phyloP scores from a whole-genome alignment of 2,888 invertebrate genomes.

The Allolobophora icterica region DNA sequence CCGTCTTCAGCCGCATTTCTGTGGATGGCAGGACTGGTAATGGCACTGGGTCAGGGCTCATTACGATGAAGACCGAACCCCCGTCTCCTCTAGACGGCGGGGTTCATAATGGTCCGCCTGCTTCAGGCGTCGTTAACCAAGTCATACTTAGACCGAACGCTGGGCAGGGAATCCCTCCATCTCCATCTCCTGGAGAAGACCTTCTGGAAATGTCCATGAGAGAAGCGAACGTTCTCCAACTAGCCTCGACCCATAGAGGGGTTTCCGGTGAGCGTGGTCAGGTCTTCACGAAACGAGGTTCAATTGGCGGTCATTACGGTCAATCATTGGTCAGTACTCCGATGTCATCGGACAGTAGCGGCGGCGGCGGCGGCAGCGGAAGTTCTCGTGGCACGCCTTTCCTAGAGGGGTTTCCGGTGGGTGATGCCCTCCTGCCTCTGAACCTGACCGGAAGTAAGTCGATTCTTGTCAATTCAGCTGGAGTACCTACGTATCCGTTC shows the following conservation, averaged over 20 bases:
- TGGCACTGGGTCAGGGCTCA: neutral
- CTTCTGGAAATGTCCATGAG: slow-evolving; percentile 32
- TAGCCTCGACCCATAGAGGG: neutral
- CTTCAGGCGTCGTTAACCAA: neutral
- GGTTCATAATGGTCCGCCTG: neutral
- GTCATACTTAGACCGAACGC: neutral
- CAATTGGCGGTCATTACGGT: too few species aligned
- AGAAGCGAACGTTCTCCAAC: slow-evolving; percentile 21
- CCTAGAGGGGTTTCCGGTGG: slow-evolving; percentile 4
- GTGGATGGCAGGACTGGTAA: neutral
- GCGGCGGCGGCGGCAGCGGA: neutral
- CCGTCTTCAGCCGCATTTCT: neutral
- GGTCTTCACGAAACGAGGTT: neutral
- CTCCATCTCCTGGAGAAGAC: neutral
- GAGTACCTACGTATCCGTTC: neutral
- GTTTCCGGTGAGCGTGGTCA: neutral
- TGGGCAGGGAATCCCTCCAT: neutral
- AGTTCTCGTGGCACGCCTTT: neutral
- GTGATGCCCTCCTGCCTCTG: neutral
- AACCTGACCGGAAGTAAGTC: neutral
- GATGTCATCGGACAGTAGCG: neutral
- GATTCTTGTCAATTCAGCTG: neutral
- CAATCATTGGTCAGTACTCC: neutral
- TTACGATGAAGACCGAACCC: neutral
- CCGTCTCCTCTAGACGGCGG: slow-evolving; percentile 5